These are phyloP conservation scores for Callaeas wilsoni DNA, from an alignment of 2,113 vertebrate genomes.

Conservation along the genomic window DNA sequence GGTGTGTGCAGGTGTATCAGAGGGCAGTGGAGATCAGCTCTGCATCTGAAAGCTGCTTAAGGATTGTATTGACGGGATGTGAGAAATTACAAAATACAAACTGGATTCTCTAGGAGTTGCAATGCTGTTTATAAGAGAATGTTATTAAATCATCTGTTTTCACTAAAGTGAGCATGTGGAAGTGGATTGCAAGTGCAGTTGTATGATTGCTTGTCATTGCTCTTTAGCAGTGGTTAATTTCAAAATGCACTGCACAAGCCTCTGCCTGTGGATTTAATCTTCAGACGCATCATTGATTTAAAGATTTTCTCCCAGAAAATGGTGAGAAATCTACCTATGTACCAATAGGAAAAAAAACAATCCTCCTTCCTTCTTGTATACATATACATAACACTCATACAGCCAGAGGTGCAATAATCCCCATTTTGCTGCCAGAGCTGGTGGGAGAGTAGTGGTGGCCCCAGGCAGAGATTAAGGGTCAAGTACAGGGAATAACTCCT, in stretches of 20 bases:
- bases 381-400: background rate
- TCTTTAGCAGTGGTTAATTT: background rate
- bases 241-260: background rate
- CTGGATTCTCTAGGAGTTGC: background rate
- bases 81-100: background rate
- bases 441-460: background rate
- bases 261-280: background rate
- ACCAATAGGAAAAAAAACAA: background rate
- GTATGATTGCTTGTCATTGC: background rate
- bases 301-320: background rate
- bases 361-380: background rate
- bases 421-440: background rate
- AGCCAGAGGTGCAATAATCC: background rate
- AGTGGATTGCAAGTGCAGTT: background rate
- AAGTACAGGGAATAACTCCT: background rate
- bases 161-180: background rate
- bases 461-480: conserved; percentile 5
- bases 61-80: background rate
- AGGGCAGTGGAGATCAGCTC: background rate
- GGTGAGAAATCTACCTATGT: background rate
- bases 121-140: background rate
- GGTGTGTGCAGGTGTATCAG: background rate
- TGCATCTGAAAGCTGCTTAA: background rate
- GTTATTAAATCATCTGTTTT: background rate
- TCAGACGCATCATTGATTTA: background rate